Conservation (phyloP, 2,113 vertebrate genomes). For the Menura novaehollandiae region DNA sequence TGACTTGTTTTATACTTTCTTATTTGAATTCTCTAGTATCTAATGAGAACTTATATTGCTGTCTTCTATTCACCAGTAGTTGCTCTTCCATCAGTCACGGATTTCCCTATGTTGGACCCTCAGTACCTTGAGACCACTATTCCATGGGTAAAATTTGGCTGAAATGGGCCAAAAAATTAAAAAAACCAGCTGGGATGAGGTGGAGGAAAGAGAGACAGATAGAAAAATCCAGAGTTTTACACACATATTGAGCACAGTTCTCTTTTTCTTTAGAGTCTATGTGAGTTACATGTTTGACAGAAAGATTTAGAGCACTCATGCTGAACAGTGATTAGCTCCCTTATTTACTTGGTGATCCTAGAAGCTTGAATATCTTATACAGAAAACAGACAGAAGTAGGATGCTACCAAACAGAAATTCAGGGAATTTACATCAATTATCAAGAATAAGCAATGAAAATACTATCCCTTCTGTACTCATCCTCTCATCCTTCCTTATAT, state of each 20-base stretch:
- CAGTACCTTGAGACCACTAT: background rate
- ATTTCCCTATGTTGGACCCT: background rate
- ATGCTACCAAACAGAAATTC: background rate
- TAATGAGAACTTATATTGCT: background rate
- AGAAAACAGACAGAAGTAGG: background rate
- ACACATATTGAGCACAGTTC: background rate
- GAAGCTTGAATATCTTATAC: background rate
- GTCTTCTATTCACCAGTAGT: background rate
- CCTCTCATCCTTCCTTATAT: background rate
- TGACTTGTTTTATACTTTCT: background rate
- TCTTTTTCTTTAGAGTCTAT: background rate
- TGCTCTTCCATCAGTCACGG: background rate
- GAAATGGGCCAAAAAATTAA: background rate
- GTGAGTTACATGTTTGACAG: background rate
- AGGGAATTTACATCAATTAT: background rate
- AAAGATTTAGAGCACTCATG: background rate
- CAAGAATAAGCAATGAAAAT: background rate
- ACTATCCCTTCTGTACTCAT: background rate
- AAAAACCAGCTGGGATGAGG: background rate
- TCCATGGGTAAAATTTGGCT: background rate
- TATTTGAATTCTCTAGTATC: rapidly evolving
- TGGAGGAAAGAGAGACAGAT: rapidly evolving
- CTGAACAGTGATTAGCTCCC: background rate
- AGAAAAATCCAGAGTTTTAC: background rate
- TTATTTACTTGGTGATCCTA: background rate